A percentile compares a stretch with the other conserved stretches of the same genome.
These are phyloP conservation scores for Dendrolimus kikuchii DNA, from an alignment of 1,140 invertebrate genomes.

Conservation along the genomic window DNA sequence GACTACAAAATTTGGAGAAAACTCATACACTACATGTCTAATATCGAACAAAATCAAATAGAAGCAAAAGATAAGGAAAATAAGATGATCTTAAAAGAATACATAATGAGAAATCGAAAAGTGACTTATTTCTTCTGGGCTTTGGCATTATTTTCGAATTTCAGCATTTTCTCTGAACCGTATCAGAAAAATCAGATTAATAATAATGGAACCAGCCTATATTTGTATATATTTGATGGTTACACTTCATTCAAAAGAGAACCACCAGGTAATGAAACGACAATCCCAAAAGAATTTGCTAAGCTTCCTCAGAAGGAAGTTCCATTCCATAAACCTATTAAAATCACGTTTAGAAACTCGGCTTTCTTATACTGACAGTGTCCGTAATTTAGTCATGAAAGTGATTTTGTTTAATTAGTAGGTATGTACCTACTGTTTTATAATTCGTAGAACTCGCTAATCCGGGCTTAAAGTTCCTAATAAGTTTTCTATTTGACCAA, in stretches of 20 bases:
- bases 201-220: conserved; percentile 26
- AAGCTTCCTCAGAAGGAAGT: too few species aligned
- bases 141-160: conserved; percentile 32
- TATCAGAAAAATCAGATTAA: conserved; percentile 29
- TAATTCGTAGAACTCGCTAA: too few species aligned
- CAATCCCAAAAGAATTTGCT: too few species aligned
- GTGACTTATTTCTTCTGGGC: conserved; percentile 36
- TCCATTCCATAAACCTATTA: too few species aligned
- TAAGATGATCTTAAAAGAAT: conserved; percentile 17
- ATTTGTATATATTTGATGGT: conserved; percentile 35
- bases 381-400: too few species aligned
- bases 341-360: too few species aligned
- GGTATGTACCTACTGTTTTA: too few species aligned
- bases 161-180: conserved; percentile 33
- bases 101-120: conserved; percentile 25
- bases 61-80: conserved; percentile 12
- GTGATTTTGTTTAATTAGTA: too few species aligned
- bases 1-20: conserved; percentile 27
- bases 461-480: too few species aligned
- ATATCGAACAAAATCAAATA: conserved; percentile 24
- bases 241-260: conserved; percentile 32
- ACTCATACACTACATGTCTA: conserved; percentile 28
- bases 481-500: too few species aligned
- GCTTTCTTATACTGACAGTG: too few species aligned
- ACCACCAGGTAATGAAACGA: conserved; percentile 18